Base-by-base conservation (phyloP, 2,888 invertebrate species). In the Apodemia duryi region DNA sequence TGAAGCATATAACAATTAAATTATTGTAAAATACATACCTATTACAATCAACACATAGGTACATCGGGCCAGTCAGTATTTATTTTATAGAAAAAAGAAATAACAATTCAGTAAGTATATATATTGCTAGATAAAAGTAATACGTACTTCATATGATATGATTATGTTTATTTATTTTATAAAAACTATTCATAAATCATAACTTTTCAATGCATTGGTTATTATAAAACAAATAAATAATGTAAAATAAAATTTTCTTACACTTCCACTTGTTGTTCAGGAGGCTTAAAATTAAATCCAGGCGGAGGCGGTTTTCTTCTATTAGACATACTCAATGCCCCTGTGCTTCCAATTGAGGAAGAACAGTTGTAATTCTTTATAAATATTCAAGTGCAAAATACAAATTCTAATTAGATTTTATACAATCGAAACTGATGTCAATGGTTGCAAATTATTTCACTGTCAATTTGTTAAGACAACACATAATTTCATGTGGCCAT, bases 201-300 rank as follows among this genome's bases (percentile, higher is more conserved):
- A 21, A 21, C 21, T 41, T 43, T 43, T 10, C 2, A 43, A 10
- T 43, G 43, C 10, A 43, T 43, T 41, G 43, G 43, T 11, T 43
- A 43, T 2, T 43, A 43, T 5, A 43, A 43, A 43, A 43, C 43
- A 43, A 38, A 7, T 43, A 10, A 28, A 7, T 43, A 10, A 28
- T 54, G 10, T 28, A 0, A 11, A 28, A 29, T 2, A 54, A 54
- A 28, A 52, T 52, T 69, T 71, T 83, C 90, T 81, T 78, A 91
- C 91, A 91, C 88, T 69, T 76, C 71, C 46, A 88, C 86, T 75
- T 84, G 85, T 73, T 87, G 86, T 69, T 83, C 83, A 66, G 80
- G 80, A 2, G 81, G 79, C 69, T 81, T 81, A 63, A 91, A 83
- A 70, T 76, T 83, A 64, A 90, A 85, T 62, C 85, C 81, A 52